Percentiles rank a stretch among this genome's conserved stretches.
Conservation (phyloP, 1,140 invertebrate species). For the Laupala kohalensis region DNA sequence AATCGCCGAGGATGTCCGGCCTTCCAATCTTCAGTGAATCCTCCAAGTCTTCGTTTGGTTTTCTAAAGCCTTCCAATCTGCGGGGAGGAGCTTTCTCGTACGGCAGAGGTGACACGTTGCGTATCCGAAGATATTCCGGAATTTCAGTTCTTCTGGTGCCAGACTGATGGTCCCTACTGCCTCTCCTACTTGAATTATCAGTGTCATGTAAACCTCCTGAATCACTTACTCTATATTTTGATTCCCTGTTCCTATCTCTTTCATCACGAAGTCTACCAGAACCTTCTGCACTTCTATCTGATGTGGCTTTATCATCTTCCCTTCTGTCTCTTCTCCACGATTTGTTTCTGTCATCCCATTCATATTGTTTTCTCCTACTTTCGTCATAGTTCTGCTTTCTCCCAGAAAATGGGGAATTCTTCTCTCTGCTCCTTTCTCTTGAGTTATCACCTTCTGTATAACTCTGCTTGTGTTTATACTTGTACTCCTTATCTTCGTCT, state of each 20-base stretch:
- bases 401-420: neutral
- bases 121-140: neutral
- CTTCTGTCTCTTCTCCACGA: neutral
- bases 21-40: neutral
- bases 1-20: neutral
- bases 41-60: neutral
- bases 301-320: neutral
- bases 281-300: neutral
- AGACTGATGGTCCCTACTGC: neutral
- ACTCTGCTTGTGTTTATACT: no score
- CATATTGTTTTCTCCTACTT: no score
- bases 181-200: neutral
- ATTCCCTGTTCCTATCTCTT: neutral
- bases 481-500: constrained; percentile 5
- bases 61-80: neutral
- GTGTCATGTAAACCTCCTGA: neutral
- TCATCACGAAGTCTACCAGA: neutral
- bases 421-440: neutral
- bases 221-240: neutral
- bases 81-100: neutral
- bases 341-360: no score
- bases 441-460: constrained; percentile 2
- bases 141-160: neutral
- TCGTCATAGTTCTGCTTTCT: neutral
- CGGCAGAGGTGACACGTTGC: neutral